Conservation (phyloP, 2,113 vertebrate species). For the Himantopus leucocephalus region DNA sequence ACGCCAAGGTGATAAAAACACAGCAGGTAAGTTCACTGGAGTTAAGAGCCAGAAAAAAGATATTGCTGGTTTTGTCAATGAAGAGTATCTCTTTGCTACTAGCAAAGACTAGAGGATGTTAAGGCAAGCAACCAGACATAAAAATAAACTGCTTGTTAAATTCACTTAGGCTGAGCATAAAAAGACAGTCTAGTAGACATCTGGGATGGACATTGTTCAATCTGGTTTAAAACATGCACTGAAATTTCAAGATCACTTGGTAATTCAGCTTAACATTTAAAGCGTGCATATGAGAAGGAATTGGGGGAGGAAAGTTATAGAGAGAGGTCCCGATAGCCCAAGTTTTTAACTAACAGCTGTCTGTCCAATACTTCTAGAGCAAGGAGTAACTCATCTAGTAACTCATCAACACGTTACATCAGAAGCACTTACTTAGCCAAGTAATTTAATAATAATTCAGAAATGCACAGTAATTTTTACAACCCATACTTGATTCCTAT, state of each 20-base stretch:
- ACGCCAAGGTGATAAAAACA: background rate
- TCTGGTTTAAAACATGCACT: background rate
- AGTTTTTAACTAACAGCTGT: background rate
- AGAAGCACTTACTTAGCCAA: background rate
- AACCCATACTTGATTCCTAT: background rate
- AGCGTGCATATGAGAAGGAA: background rate
- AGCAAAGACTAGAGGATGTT: background rate
- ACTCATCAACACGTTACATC: rapidly evolving
- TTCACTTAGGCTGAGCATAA: background rate
- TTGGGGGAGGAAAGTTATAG: background rate
- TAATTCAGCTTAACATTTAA: background rate
- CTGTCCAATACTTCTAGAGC: background rate
- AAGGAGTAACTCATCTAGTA: background rate
- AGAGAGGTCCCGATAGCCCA: rapidly evolving
- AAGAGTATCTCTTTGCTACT: background rate
- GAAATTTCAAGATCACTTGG: background rate
- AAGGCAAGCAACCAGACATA: background rate
- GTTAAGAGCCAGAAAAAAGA: background rate
- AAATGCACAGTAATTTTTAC: background rate
- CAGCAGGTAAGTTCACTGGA: background rate
- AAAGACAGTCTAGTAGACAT: background rate
- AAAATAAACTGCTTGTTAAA: background rate
- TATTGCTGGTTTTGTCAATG: background rate
- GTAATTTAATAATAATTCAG: background rate
- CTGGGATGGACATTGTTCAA: background rate